These are phyloP conservation scores for Acleris laterana DNA, from an alignment of 2,888 invertebrate species.

Conservation along the genomic window DNA sequence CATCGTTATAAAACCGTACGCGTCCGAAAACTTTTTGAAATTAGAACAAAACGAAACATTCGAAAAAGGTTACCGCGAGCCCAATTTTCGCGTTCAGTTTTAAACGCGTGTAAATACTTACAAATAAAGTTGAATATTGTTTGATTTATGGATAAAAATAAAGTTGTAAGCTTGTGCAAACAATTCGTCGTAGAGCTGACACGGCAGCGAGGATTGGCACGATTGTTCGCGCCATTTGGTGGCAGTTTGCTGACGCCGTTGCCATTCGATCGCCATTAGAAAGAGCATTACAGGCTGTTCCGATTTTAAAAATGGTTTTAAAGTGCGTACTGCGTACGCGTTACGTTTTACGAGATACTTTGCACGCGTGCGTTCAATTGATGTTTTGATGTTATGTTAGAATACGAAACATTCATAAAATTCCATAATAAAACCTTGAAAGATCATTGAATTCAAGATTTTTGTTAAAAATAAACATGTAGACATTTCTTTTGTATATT, in stretches of 20 bases:
- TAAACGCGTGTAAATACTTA: not conserved
- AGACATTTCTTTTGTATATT: too few relatives aligned
- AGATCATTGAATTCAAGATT: too few relatives aligned
- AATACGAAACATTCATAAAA: too few relatives aligned
- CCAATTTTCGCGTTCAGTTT: not conserved
- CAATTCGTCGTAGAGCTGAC: constrained; percentile 35
- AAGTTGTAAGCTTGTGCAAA: constrained; percentile 24
- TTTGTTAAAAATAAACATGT: too few relatives aligned
- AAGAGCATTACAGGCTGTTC: constrained; percentile 30
- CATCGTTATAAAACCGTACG: constrained; percentile 20
- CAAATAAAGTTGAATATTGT: constrained; percentile 7
- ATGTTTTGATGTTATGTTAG: not conserved
- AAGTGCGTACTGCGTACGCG: constrained; percentile 18
- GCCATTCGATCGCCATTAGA: constrained; percentile 36
- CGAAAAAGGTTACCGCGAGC: constrained; percentile 28
- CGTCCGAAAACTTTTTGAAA: constrained; percentile 29
- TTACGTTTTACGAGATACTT: constrained; percentile 2
- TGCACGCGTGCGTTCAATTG: constrained; percentile 7
- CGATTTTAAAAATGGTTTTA: constrained; percentile 28
- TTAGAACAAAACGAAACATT: constrained; percentile 27
- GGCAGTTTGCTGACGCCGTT: constrained; percentile 26
- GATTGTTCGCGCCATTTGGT: constrained; percentile 41
- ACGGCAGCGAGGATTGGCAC: constrained; percentile 38
- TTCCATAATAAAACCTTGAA: too few relatives aligned
- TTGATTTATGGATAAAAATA: constrained; percentile 2